Conservation (phyloP, 2,888 invertebrate species). For the Opisthograptis luteolata region DNA sequence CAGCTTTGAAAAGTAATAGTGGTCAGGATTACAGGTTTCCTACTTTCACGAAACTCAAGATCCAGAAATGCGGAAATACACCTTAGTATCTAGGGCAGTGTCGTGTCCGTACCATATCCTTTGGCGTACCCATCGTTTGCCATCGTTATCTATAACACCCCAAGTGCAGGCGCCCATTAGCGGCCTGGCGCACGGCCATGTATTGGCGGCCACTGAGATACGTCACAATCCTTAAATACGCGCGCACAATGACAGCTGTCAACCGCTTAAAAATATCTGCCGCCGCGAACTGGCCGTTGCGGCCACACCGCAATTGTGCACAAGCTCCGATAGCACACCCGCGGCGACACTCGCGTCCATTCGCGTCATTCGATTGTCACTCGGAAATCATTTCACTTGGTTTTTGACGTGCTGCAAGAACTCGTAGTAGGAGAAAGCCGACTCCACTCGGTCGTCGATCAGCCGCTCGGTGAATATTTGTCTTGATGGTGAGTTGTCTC, state of each 20-base stretch:
- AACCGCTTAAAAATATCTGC: no score
- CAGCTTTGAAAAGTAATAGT: no score
- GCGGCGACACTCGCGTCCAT: constrained; percentile 22
- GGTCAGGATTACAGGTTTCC: no score
- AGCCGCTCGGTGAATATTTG: constrained; percentile 93
- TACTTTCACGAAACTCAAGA: constrained; percentile 39
- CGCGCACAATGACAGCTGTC: no score
- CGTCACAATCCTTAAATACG: no score
- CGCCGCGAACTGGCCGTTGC: no score
- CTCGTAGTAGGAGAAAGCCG: constrained; percentile 98
- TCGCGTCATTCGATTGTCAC: constrained; percentile 46
- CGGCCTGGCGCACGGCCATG: no score
- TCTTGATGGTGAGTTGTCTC: constrained; percentile 95
- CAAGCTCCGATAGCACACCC: no score
- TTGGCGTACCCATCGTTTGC: constrained; percentile 32
- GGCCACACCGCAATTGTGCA: no score
- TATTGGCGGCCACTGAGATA: no score
- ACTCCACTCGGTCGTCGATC: constrained; percentile 97
- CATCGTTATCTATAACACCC: constrained; percentile 35
- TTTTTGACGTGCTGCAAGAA: constrained; percentile 97
- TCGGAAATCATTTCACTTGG: constrained; percentile 90
- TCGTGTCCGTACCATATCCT: constrained; percentile 39
- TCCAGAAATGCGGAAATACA: constrained; percentile 47
- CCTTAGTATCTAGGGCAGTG: constrained; percentile 57
- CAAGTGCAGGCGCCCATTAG: no score